Evolutionary conservation across 2,888 invertebrate genomes (phyloP).

Genomic region (Sarcophaga caerulescens): DNA sequence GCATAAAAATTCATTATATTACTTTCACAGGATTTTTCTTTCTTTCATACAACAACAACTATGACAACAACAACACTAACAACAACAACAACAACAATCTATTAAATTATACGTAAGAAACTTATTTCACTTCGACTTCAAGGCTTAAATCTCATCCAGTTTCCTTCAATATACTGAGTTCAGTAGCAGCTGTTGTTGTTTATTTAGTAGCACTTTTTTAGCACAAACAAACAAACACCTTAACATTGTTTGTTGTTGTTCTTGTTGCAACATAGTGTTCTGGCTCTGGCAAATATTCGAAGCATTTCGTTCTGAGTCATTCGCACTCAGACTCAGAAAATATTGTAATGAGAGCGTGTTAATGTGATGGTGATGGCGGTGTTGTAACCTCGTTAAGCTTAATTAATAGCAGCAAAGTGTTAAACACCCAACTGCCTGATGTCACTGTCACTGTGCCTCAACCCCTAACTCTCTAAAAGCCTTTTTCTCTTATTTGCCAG

Average conservation of each 20-base stretch:
- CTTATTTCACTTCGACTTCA: slow-evolving; percentile 63
- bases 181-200: slow-evolving; percentile 65
- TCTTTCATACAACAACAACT: slow-evolving; percentile 38
- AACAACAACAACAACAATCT: slow-evolving; percentile 19
- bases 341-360: neutral
- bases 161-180: slow-evolving; percentile 22
- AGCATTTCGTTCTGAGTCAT: neutral
- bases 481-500: neutral
- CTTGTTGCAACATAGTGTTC: neutral
- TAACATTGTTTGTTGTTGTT: too few relatives aligned
- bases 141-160: slow-evolving; percentile 44
- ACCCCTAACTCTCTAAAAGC: neutral
- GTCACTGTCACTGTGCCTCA: neutral
- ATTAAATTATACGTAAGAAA: slow-evolving; percentile 27
- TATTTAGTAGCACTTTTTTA: slow-evolving; percentile 56
- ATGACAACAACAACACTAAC: slow-evolving; percentile 5
- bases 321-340: too few relatives aligned
- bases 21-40: slow-evolving; percentile 69
- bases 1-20: slow-evolving; percentile 78
- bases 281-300: neutral
- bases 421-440: slow-evolving; percentile 74
- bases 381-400: slow-evolving; percentile 82
- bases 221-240: neutral
- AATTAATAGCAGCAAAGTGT: slow-evolving; percentile 81
- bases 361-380: slow-evolving; percentile 75